Evolutionary conservation across 2,113 vertebrate species (phyloP), one percentile per base, ranked within the genome.

Genomic region (Neopipo cinnamomea): DNA sequence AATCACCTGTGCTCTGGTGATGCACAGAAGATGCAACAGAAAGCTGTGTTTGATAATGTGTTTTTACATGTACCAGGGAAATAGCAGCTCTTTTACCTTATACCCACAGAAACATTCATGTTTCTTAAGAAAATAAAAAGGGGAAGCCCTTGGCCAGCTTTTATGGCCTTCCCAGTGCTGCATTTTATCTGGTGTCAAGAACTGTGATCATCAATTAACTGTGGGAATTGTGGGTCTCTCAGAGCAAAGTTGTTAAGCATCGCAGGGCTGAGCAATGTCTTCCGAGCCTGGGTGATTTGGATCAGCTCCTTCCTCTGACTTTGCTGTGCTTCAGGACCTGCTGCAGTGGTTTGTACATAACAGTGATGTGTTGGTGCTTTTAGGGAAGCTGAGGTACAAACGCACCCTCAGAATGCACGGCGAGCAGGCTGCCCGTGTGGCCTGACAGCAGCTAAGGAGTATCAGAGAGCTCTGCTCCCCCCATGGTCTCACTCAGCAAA

Each of bases 321-420:
- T 63, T 5, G 58, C 15, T 52, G 39, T 39, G 30, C 9, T 35
- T 91, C 61, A 62, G 76, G 46, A 77, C 73, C 20, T 70, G 72
- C 49, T 80, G 58, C 31, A 72, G 59, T 6, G 3, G n/a, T 75
- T 39, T 70, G 50, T 11, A 33, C 52, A 1, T 44, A 20, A 2
- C 0, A 22, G 41, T 6, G 39, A 25, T 39, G 23, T 13, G 16
- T 33, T 16, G 17, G 56, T 50, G 59, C 44, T 67, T 65, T 28
- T 13, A 35, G 62, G 65, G 81, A 46, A 62, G 55, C 50, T 72
- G 70, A 39, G 37, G 37, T 67, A 10, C 33, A 82, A 77, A 33
- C 30, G 8, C 5, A 3, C n/a, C 27, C 2, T 42, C 35, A 55
- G 76, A n/a, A 23, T 11, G 11, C 3, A 1, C 3, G 3, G 75